These are phyloP conservation scores for Frankliniella fusca DNA, from an alignment of 2,888 invertebrate species.

Conservation along the genomic window DNA sequence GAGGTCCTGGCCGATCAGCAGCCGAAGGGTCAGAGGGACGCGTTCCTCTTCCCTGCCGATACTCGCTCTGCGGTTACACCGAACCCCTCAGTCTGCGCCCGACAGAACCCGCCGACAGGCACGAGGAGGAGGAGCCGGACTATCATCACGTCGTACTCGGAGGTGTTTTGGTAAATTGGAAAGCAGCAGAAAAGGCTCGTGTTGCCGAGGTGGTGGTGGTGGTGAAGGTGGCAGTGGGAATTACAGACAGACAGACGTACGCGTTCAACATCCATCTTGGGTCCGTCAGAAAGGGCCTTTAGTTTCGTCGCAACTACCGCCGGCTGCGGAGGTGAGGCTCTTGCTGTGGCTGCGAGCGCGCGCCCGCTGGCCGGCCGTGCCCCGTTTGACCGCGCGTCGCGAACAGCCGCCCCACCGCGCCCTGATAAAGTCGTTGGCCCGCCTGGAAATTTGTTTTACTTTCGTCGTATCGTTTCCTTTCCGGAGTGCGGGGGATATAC, in stretches of 20 bases:
- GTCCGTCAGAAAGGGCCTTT: conserved; percentile 6
- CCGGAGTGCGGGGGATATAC: not conserved
- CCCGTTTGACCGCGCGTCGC: no score
- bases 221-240: not conserved
- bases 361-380: no score
- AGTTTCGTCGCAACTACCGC: conserved; percentile 5
- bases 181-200: not conserved
- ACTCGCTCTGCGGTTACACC: not conserved
- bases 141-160: conserved; percentile 8
- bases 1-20: not conserved
- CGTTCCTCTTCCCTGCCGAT: not conserved
- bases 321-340: not conserved
- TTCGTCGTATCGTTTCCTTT: no score
- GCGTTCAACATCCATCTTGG: not conserved
- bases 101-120: not conserved
- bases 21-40: not conserved
- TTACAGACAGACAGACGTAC: conserved; percentile 16
- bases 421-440: not conserved
- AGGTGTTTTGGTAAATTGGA: conserved; percentile 20
- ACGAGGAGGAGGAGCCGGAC: not conserved
- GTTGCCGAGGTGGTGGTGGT: not conserved
- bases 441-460: not conserved
- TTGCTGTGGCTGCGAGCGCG: no score
- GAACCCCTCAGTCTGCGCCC: not conserved
- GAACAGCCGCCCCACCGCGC: no score